These are phyloP conservation scores for Uloborus plumipes DNA, from an alignment of 2,888 invertebrate genomes.

Conservation along the genomic window DNA sequence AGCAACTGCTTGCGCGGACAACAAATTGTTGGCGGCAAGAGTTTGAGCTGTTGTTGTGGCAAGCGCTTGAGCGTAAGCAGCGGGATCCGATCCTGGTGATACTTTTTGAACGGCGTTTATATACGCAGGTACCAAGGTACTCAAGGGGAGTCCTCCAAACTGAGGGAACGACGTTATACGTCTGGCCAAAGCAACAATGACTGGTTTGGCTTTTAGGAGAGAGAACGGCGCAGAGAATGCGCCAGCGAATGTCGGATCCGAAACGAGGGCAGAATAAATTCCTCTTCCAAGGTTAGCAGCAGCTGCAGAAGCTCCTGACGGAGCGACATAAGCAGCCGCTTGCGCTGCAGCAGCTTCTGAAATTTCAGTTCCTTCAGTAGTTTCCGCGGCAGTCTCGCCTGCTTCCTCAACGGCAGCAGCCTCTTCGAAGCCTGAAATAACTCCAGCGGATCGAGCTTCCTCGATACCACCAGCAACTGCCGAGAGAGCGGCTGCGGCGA, in stretches of 20 bases:
- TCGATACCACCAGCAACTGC: neutral
- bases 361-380: neutral
- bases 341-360: neutral
- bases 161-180: neutral
- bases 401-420: neutral
- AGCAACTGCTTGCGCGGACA: slow-evolving; percentile 4
- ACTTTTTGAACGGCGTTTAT: neutral
- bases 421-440: neutral
- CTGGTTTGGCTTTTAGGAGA: neutral
- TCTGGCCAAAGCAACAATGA: neutral
- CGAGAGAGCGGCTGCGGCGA: neutral
- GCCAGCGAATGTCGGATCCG: neutral
- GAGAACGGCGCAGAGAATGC: neutral
- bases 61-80: neutral
- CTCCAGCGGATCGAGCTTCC: neutral
- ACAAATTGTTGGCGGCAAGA: neutral
- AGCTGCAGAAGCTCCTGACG: neutral
- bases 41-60: slow-evolving; percentile 2
- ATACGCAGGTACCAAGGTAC: neutral
- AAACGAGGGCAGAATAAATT: neutral
- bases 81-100: neutral
- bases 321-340: neutral
- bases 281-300: neutral
- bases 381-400: neutral
- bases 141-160: neutral